Conservation (phyloP, 2,113 vertebrate genomes). For the Urocolius indicus region DNA sequence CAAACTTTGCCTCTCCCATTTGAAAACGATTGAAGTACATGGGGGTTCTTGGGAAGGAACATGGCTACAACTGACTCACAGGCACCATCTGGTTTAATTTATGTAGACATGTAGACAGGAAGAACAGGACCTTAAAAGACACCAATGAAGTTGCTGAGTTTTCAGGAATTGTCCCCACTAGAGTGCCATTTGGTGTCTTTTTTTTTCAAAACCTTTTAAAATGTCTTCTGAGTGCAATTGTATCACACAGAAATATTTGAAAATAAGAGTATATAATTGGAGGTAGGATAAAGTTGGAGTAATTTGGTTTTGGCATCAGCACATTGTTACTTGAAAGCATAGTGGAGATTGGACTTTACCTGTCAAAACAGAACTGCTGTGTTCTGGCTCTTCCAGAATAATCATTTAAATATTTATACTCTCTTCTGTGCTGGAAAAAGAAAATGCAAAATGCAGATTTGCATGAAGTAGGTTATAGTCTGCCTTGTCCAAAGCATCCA, state of each 20-base stretch:
- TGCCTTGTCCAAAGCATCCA: background rate
- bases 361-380: background rate
- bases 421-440: background rate
- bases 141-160: background rate
- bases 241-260: background rate
- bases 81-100: background rate
- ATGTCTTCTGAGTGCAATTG: background rate
- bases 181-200: background rate
- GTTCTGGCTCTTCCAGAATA: background rate
- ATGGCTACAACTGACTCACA: background rate
- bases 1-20: background rate
- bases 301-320: background rate
- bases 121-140: background rate
- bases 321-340: background rate
- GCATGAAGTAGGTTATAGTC: background rate
- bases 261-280: background rate
- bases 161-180: background rate
- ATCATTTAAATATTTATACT: background rate
- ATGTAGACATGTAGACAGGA: accelerated
- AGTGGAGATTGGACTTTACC: background rate
- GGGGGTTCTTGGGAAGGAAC: background rate
- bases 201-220: background rate
- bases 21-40: background rate
- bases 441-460: constrained; percentile 22
- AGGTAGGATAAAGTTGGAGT: background rate